phyloP scores from a whole-genome alignment of 1,140 invertebrate genomes.

The Cotesia chilonis region DNA sequence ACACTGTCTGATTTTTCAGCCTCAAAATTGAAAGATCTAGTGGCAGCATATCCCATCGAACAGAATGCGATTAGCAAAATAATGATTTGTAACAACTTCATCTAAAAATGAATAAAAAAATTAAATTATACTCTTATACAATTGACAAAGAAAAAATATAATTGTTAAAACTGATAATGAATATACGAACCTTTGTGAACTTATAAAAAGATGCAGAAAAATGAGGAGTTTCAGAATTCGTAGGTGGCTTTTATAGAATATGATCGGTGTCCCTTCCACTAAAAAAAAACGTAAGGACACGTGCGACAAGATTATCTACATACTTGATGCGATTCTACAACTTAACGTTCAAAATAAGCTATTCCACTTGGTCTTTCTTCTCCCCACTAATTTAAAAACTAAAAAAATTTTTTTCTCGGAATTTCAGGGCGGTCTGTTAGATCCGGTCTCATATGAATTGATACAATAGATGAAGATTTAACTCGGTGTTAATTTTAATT shows the following conservation, averaged over 20 bases:
- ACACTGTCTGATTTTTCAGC: neutral
- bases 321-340: slow-evolving; percentile 7
- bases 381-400: slow-evolving; percentile 19
- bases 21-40: neutral
- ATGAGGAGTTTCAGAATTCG: slow-evolving; percentile 30
- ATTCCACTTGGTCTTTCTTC: slow-evolving; percentile 19
- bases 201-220: slow-evolving; percentile 11
- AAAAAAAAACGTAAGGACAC: slow-evolving; percentile 1
- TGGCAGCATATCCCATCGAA: slow-evolving; percentile 36
- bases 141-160: no score
- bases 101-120: slow-evolving; percentile 33
- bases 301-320: slow-evolving; percentile 20
- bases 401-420: slow-evolving; percentile 18
- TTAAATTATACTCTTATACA: no score
- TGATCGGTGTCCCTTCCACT: slow-evolving; percentile 11
- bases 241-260: slow-evolving; percentile 37
- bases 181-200: slow-evolving; percentile 22
- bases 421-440: neutral
- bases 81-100: slow-evolving; percentile 32
- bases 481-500: no score
- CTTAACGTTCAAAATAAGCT: slow-evolving; percentile 9
- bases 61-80: slow-evolving; percentile 33
- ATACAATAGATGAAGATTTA: neutral
- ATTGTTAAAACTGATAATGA: neutral
- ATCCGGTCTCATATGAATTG: neutral